Evolutionary conservation across 2,797 vertebrate genomes (phyloP), one percentile per base, ranked within the genome.

Genomic region (Lepidocolaptes lacrymiger): DNA sequence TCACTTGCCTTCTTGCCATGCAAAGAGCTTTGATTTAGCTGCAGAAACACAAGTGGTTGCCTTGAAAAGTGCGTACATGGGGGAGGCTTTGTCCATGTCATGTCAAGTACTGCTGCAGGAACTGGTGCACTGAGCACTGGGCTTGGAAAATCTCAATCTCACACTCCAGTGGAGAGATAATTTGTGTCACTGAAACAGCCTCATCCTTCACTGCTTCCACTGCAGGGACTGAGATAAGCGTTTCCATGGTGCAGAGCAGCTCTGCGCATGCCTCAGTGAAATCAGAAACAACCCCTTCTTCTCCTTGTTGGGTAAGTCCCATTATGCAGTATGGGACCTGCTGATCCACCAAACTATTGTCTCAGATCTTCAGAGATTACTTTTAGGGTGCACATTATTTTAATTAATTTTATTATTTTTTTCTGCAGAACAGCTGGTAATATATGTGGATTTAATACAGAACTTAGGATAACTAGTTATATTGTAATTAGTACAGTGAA

Each of bases 241-340:
- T 94, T 94, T 94, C 93, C 91, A 89, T 84, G 93, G 95, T 88
- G 72, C 87, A 95, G 87, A 93, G 63, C 66, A 89, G 54, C 78
- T 49, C 71, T 43, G 46, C 0, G 6, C 28, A 14, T 23, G 81
- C 62, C 69, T 54, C 64, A 8, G 63, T 12, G 71, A 54, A 64
- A 85, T 24, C 62, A 51, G 69, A 94, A 94, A 86, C 82, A 85
- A 88, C 49, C 46, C 61, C n/a, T 58, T 87, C 85, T 85, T 83
- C 83, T 79, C 51, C 64, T 78, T 81, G 44, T 48, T 74, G 85
- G 75, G 62, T 52, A 30, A 79, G 51, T 76, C 91, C 75, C 51
- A 27, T 89, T 92, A 69, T 88, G 91, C 92, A 96, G 59, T 36
- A 44, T 63, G n/a, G n/a, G n/a, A 91, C 81, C 66, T 94, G 88